Base-by-base conservation (phyloP, 2,888 invertebrate species). In the Drosophila gaucha region DNA sequence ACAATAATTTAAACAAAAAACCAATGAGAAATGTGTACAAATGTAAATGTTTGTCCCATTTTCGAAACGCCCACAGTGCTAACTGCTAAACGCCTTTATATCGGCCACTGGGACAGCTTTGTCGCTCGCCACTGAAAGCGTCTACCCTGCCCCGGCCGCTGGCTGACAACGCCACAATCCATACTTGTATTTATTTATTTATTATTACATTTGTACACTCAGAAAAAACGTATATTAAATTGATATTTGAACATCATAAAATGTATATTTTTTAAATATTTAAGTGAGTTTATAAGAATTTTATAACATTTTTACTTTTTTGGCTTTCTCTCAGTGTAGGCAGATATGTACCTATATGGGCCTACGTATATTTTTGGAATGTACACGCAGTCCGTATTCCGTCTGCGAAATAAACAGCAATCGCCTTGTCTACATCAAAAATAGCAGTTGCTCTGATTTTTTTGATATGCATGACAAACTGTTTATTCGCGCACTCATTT, bases 381-480 rank as follows among this genome's bases (percentile, higher is more conserved):
- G 59, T 66, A 51, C 26, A 38, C 52, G 30, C 28, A 35, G 46
- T 66, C 57, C 58, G 50, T 36, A 49, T 52, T 57, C 50, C 70
- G 63, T 74, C 69, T 67, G 47, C 43, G 36, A 54, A 70, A 59
- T 41, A 73, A 69, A 73, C 58, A 50, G 44, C 44, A 43, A 49
- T 43, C 28, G 22, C n/a, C 12, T 22, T 49, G 51, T 50, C 26
- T 26, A 38, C 44, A 47, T 67, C n/a, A 64, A 52, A 78, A 67
- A 80, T 65, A 69, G 62, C 69, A 51, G 55, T 60, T 65, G 74
- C 33, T 74, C 64, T 55, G 78, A 57, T 65, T 78, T 63, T 33
- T 68, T 62, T 78, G 58, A 87, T 85, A 85, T 85, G 86, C 82
- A 73, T 86, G 70, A 59, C 70, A 67, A 80, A 84, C 51, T 66